Conservation (phyloP, 2,797 vertebrate genomes). For the Spheniscus humboldti region DNA sequence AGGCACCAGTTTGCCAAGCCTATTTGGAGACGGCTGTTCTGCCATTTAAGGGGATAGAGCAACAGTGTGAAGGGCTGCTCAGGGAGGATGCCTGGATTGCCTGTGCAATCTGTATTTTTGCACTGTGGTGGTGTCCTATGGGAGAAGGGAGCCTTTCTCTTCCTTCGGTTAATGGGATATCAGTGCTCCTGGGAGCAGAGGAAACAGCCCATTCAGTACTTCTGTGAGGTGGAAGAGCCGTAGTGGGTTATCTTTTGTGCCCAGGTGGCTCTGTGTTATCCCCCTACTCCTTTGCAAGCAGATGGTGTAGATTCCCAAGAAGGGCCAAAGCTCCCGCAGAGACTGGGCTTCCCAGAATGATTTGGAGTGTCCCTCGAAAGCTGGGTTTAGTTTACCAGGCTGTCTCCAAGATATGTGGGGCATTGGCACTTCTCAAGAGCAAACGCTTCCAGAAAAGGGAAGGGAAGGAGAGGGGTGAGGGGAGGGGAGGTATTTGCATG, state of each 20-base stretch:
- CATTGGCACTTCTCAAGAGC: background rate
- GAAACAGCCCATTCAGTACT: background rate
- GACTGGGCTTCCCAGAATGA: background rate
- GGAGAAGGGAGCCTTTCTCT: background rate
- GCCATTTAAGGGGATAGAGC: background rate
- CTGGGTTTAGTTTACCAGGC: background rate
- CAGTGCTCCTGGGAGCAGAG: background rate
- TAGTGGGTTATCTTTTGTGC: background rate
- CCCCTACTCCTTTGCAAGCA: background rate
- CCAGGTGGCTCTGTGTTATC: background rate
- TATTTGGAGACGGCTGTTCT: background rate
- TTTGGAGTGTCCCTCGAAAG: background rate
- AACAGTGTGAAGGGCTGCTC: background rate
- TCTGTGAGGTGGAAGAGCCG: background rate
- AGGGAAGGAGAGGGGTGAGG: background rate
- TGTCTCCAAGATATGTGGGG: background rate
- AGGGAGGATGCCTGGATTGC: background rate
- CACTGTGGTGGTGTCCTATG: background rate
- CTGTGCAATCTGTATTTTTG: background rate
- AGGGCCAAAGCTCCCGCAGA: background rate
- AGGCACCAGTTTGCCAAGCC: background rate
- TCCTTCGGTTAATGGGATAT: background rate
- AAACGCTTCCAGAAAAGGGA: background rate
- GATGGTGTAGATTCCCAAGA: background rate
- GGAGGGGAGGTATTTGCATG: background rate